Base-by-base conservation (phyloP, 2,797 vertebrate species). In the Catamblyrhynchus diadema region DNA sequence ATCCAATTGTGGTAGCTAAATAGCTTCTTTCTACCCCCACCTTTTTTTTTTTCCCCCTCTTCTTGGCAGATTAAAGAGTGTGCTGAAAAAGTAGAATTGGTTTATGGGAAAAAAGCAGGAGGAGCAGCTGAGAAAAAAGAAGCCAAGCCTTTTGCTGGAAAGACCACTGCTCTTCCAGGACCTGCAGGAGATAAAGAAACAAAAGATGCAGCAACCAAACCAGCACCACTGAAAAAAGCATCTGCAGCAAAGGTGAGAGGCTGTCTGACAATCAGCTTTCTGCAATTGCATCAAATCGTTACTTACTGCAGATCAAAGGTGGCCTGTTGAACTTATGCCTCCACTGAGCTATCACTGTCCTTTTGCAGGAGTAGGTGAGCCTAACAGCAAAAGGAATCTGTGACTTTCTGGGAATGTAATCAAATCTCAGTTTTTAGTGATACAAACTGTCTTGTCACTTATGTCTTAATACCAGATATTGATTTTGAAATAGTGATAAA, bases 41-140 rank as follows among this genome's bases (percentile, higher is more conserved):
- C 11, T 18, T 18, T 82, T 74, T 18, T 18, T 78, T 91, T 12
- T 13, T 47, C 1, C 1, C 7, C 4, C 2, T 30, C 67, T 57
- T n/a, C 54, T 97, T 77, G 27, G 30, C 95, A 99, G 99, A 99
- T 99, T 92, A 99, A 99, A 97, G 99, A 99, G 91, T 98, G 98
- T 93, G 98, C 99, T 71, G 99, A 99, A 83, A 99, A 99, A 94
- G 98, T 99, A 23, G 99, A 99, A 87, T 96, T 99, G 28, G 96
- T 97, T 77, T 98, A 98, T 97, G 98, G 98, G 75, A 99, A 98
- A 93, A 99, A 98, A 86, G 22, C 92, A 54, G 97, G 97, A 80
- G 96, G 96, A 60, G 53, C 92, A 86, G 74, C 96, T 67, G 98
- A 98, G 16, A 99, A 97, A 72, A 99, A 98, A 57, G 99, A 99